Percentiles rank a stretch among this genome's conserved stretches.
Conservation (phyloP, 2,888 invertebrate genomes). For the Dryocosmus kuriphilus region DNA sequence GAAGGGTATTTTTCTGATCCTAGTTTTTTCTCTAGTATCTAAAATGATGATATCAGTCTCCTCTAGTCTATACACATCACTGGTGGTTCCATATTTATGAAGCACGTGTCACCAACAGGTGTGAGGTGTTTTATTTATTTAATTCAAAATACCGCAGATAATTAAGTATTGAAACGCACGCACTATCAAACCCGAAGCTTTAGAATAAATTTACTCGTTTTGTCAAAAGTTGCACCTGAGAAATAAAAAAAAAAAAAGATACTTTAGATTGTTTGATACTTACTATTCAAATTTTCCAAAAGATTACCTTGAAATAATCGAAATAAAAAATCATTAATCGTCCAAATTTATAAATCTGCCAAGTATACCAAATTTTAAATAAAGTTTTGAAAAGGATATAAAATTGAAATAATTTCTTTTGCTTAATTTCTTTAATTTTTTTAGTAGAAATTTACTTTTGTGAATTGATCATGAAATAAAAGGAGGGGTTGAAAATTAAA, state of each 20-base stretch:
- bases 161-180: not conserved
- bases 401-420: not conserved
- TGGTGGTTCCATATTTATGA: slow-evolving; percentile 11
- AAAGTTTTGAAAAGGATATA: not conserved
- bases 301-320: slow-evolving; percentile 11
- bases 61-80: slow-evolving; percentile 21
- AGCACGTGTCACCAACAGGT: slow-evolving; percentile 34
- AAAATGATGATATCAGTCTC: not conserved
- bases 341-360: slow-evolving; percentile 6
- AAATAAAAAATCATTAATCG: slow-evolving; percentile 12
- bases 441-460: not conserved
- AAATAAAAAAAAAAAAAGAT: slow-evolving; percentile 24
- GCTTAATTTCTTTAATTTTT: not conserved
- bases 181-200: slow-evolving; percentile 4
- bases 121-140: slow-evolving; percentile 35
- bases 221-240: not conserved
- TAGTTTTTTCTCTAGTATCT: not conserved
- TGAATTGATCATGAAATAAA: not conserved
- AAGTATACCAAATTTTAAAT: slow-evolving; percentile 1
- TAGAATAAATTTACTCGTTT: slow-evolving; percentile 12
- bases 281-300: slow-evolving; percentile 12
- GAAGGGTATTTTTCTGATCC: not conserved
- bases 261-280: slow-evolving; percentile 6
- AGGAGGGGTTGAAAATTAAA: not conserved
- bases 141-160: slow-evolving; percentile 7